Conservation (phyloP, 2,113 vertebrate genomes). For the Protobothrops flavoviridis region DNA sequence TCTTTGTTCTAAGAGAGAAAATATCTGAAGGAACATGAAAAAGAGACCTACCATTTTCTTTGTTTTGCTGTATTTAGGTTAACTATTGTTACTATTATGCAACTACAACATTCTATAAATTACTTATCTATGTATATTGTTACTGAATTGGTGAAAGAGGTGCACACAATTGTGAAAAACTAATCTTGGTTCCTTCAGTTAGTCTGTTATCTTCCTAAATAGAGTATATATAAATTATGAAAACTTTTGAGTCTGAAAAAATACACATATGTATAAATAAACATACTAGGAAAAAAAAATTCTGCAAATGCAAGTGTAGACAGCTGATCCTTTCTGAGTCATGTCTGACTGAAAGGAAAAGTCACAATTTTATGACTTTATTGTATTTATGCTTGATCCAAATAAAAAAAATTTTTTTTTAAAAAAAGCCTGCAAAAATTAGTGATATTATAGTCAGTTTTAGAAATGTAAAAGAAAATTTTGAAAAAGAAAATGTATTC, state of each 20-base stretch:
- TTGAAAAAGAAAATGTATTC: neutral
- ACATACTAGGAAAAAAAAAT: neutral
- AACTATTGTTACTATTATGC: neutral
- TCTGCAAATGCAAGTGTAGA: neutral
- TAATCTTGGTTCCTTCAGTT: neutral
- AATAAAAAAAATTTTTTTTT: neutral
- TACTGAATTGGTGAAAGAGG: neutral
- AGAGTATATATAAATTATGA: neutral
- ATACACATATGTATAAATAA: too few relatives aligned
- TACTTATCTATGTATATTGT: neutral
- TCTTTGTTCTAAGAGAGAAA: neutral
- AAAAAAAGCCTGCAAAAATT: neutral
- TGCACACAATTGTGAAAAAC: neutral
- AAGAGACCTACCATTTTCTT: neutral
- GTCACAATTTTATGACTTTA: neutral
- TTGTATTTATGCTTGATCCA: neutral
- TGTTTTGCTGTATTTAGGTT: neutral
- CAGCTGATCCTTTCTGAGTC: neutral
- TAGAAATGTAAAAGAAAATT: neutral
- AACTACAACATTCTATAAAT: neutral
- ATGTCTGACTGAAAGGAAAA: neutral
- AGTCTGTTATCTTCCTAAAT: constrained; percentile 3
- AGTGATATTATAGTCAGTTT: neutral
- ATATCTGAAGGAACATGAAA: neutral
- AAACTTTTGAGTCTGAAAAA: neutral